phyloP scores from a whole-genome alignment of 2,113 vertebrate genomes.

The Sarotherodon lohbergeri region DNA sequence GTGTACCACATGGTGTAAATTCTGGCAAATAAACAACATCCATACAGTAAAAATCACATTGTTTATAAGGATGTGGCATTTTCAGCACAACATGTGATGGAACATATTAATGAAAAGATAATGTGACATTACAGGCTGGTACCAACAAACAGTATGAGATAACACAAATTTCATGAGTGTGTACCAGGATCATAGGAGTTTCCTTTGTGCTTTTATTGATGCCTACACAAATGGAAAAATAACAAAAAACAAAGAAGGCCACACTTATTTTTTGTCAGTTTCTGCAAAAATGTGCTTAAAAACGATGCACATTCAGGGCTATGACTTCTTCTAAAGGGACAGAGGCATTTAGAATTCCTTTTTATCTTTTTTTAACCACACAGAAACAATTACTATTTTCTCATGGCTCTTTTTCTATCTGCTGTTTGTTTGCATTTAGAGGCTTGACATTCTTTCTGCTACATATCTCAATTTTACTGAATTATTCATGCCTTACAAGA shows the following conservation, averaged over 20 bases:
- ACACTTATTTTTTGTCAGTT: neutral
- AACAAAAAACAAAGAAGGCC: conserved; percentile 41
- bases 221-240: neutral
- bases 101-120: neutral
- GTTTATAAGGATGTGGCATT: neutral
- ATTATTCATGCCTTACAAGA: conserved; percentile 54
- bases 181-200: neutral
- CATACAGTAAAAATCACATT: neutral
- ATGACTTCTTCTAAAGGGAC: neutral
- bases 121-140: neutral
- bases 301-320: neutral
- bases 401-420: neutral
- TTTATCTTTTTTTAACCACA: neutral
- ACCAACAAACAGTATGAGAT: neutral
- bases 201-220: conserved; percentile 25
- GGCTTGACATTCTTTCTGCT: conserved; percentile 50
- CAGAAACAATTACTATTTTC: neutral
- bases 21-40: conserved; percentile 1
- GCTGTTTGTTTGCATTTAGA: conserved; percentile 26
- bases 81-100: neutral
- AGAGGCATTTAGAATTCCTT: neutral
- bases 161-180: neutral
- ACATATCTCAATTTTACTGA: conserved; percentile 39
- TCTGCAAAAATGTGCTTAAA: conserved; percentile 2
- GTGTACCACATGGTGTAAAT: neutral